Evolutionary conservation across 2,888 invertebrate species (phyloP), one percentile per base, ranked within the genome.

Genomic region (Drosophila paucipuncta): DNA sequence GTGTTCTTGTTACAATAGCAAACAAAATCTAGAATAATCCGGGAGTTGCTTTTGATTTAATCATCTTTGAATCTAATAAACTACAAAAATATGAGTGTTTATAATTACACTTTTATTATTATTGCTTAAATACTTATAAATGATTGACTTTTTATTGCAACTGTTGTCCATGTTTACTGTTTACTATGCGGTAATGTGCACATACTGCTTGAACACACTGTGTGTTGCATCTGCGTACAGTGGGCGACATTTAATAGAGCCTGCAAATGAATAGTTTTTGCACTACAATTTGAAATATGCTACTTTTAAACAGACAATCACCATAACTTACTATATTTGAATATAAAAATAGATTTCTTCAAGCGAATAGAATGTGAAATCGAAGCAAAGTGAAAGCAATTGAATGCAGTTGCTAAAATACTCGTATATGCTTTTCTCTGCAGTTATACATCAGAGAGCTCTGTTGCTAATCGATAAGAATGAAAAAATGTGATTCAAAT

Each of bases 151-250:
- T 11, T 22, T 6, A 43, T 13, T 16, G 47, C 25, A 25, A 16
- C 1, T 49, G 7, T 49, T 25, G 25, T 11, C n/a, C 11, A 22
- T n/a, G 2, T n/a, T n/a, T 13, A 4, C 35, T 13, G 35, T 13
- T 13, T n/a, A n/a, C 10, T 0, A 11, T n/a, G 43, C 43, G 11
- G 1, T 5, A 11, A 5, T 22, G 28, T 18, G 16, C 50, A 4
- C n/a, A 63, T 35, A 25, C 25, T 55, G 39, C 22, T 22, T 4
- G 30, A 2, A 60, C 50, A n/a, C 54, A 68, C 53, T 68, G 41
- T 68, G 30, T 43, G 22, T 22, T 59, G 43, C 65, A 52, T 3
- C 37, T 33, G 50, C 30, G 54, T 7, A 47, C 22, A 22, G 47
- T 22, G 47, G 22, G 13, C 13, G 22, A 47, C 13, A 3, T n/a